These are phyloP conservation scores for Pangasius mekongensis DNA, from an alignment of 2,797 vertebrate genomes.

Conservation along the genomic window DNA sequence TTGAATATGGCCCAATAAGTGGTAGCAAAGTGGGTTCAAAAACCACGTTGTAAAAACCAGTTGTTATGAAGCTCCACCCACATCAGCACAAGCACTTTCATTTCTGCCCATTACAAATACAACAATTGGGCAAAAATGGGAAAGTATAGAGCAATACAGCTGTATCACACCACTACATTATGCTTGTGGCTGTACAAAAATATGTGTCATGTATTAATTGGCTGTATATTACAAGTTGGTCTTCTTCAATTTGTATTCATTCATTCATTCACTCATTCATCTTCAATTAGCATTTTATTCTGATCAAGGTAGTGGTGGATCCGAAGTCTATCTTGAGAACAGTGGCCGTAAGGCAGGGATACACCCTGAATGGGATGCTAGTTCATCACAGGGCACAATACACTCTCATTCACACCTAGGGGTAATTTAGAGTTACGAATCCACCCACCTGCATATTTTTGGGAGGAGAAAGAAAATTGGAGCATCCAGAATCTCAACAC, in stretches of 20 bases:
- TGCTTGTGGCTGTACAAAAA: background rate
- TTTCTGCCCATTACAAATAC: background rate
- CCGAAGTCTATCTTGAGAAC: background rate
- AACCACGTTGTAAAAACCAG: background rate
- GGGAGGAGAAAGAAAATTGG: background rate
- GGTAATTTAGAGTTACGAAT: background rate
- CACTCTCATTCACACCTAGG: background rate
- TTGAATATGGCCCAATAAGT: background rate
- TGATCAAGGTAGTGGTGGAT: background rate
- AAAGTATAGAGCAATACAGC: background rate
- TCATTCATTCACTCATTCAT: background rate
- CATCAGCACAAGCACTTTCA: background rate
- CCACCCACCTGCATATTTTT: background rate
- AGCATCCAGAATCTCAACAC: background rate
- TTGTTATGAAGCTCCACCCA: background rate
- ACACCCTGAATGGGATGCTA: background rate
- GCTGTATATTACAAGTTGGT: background rate
- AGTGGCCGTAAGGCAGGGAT: background rate
- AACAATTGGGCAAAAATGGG: background rate
- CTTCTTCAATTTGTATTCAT: background rate
- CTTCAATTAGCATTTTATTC: background rate
- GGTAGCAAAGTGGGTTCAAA: background rate
- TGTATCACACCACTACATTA: too few species aligned
- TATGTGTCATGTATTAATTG: background rate
- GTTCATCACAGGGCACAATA: background rate